phyloP scores from a whole-genome alignment of 2,797 vertebrate genomes.

The Synaphobranchus kaupii region DNA sequence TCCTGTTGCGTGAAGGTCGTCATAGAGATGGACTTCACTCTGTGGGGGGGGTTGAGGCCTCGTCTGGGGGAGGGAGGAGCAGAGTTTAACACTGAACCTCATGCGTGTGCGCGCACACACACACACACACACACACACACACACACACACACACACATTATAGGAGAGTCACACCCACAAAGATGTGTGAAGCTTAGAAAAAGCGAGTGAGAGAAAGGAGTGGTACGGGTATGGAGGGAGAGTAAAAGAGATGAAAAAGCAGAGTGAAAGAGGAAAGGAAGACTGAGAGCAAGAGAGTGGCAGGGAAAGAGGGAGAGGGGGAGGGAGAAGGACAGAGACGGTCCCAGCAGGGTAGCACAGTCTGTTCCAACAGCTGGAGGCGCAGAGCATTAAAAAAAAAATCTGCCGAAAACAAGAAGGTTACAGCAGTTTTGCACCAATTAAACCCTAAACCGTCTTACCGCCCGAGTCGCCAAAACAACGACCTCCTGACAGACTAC shows the following conservation, averaged over 20 bases:
- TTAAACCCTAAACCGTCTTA: no score
- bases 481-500: no score
- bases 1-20: slow-evolving; percentile 98
- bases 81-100: slow-evolving; percentile 5
- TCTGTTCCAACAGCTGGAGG: background rate
- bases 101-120: background rate
- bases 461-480: no score
- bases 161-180: background rate
- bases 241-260: slow-evolving; percentile 41
- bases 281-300: background rate
- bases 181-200: background rate
- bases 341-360: background rate
- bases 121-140: background rate
- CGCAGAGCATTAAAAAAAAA: background rate
- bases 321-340: background rate
- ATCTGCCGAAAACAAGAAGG: background rate
- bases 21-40: slow-evolving; percentile 99
- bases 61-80: slow-evolving; percentile 69
- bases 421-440: background rate
- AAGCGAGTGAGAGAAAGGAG: background rate
- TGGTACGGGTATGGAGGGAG: background rate
- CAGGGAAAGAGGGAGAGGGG: background rate
- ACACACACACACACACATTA: background rate
- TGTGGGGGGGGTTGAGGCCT: slow-evolving; percentile 96
- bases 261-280: slow-evolving; percentile 27